A percentile compares a stretch with the other conserved stretches of the same genome.
phyloP scores from a whole-genome alignment of 2,113 vertebrate species.

The Prinia subflava region DNA sequence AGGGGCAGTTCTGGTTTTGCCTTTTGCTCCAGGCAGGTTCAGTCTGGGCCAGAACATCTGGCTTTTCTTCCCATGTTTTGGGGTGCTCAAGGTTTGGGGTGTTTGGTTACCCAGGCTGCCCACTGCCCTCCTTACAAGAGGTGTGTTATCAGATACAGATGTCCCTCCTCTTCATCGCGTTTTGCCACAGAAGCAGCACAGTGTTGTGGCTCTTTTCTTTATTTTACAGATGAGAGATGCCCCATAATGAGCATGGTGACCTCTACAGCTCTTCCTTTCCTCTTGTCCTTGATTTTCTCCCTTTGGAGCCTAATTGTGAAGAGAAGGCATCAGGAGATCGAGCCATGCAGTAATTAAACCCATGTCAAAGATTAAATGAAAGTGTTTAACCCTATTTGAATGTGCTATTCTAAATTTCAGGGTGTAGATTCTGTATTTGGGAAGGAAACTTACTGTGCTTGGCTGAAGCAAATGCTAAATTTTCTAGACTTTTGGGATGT shows the following conservation, averaged over 20 bases:
- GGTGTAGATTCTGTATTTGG: neutral
- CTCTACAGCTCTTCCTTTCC: neutral
- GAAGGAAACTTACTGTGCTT: neutral
- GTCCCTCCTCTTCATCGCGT: neutral
- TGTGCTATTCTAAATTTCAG: neutral
- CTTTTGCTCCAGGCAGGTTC: neutral
- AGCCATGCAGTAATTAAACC: neutral
- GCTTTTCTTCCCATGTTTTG: neutral
- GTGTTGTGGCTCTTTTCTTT: neutral
- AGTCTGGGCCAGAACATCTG: neutral
- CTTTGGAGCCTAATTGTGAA: neutral
- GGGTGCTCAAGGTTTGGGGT: neutral
- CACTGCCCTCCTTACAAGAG: neutral
- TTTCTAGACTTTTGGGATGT: neutral
- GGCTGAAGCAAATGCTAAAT: neutral
- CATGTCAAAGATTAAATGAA: neutral
- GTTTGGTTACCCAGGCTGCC: neutral
- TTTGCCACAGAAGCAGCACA: neutral
- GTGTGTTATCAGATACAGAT: accelerated
- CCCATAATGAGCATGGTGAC: neutral
- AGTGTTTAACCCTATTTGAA: neutral
- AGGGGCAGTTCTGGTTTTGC: neutral
- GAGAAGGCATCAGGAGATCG: neutral
- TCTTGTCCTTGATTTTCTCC: neutral
- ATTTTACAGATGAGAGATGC: neutral